Base-by-base conservation (phyloP, 2,797 vertebrate genomes). In the Poeciliopsis gracilis region DNA sequence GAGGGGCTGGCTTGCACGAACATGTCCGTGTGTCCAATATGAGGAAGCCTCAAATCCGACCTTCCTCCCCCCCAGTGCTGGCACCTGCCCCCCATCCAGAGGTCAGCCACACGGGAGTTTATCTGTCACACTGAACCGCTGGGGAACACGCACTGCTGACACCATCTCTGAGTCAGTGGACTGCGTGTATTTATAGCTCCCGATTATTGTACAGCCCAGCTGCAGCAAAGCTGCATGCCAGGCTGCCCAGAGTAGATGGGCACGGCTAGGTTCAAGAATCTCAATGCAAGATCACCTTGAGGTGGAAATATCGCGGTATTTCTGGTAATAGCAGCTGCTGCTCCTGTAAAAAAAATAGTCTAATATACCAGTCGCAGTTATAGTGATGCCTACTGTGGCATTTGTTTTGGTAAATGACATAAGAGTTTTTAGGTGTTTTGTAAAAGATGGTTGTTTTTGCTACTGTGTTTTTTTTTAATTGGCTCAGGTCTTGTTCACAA, bases 181-280 rank as follows among this genome's bases (percentile, higher is more conserved):
- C 78, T 80, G 80, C 87, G 82, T 93, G 89, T 93, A 94, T 94
- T 94, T 94, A 91, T 94, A 94, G 89, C 88, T 77, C 85, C 80
- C 85, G 78, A 82, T 91, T 75, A 84, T 93, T 87, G 90, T 90
- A 80, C 86, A 89, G 86, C 87, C 83, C 84, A 88, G 25, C 78
- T 87, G 86, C 84, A 72, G 25, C 73, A 18, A 2, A 47, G 36
- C 72, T 55, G 33, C 51, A 16, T 51, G 25, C 33, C 10, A 18
- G 47, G 30, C 46, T 38, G 9, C 47, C 15, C 25, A 6, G 28
- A 23, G 75, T 41, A 23, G 46, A 46, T 8, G 5, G 67, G 43
- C 25, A 18, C 2, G 36, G 20, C 36, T 41, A 1, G 10, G 23
- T 23, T 5, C 25, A 25, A 16, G 30, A 15, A n/a, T 41, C 23